Conservation (phyloP, 2,888 invertebrate species). For the Pandemis cinnamomeana region DNA sequence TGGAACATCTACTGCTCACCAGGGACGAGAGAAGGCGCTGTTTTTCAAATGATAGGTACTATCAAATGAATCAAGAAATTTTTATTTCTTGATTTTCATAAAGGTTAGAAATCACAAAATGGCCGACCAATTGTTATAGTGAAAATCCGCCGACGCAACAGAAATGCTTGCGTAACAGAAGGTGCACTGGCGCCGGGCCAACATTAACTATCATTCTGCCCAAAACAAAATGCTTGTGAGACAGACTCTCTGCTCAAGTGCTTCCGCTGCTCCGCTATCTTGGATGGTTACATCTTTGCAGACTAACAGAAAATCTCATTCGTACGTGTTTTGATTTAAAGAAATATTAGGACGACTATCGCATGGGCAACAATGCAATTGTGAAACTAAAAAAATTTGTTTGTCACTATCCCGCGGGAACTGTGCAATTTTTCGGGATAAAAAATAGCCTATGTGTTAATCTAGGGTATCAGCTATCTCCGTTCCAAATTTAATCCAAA, state of each 20-base stretch:
- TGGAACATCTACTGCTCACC: too few species aligned
- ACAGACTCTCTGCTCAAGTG: constrained; percentile 33
- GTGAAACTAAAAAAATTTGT: too few species aligned
- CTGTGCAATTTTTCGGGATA: too few species aligned
- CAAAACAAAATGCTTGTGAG: constrained; percentile 28
- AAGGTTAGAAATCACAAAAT: neutral
- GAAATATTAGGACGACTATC: neutral
- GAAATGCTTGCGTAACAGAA: constrained; percentile 53
- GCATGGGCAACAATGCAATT: neutral
- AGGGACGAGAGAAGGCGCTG: too few species aligned
- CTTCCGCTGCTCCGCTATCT: constrained; percentile 38
- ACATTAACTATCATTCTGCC: constrained; percentile 40
- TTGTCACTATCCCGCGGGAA: too few species aligned
- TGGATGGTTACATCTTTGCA: constrained; percentile 36
- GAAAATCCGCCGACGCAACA: constrained; percentile 30
- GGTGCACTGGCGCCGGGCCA: constrained; percentile 59
- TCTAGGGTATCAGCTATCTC: too few species aligned
- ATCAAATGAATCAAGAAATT: too few species aligned
- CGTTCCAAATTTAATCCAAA: too few species aligned
- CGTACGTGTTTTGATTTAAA: constrained; percentile 2
- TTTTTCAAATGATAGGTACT: too few species aligned
- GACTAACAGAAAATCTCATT: constrained; percentile 31
- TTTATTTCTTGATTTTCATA: too few species aligned
- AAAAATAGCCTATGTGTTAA: too few species aligned
- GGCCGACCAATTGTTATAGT: constrained; percentile 13